Evolutionary conservation across 2,113 vertebrate genomes (phyloP).

Genomic region (Rhinichthys klamathensis): DNA sequence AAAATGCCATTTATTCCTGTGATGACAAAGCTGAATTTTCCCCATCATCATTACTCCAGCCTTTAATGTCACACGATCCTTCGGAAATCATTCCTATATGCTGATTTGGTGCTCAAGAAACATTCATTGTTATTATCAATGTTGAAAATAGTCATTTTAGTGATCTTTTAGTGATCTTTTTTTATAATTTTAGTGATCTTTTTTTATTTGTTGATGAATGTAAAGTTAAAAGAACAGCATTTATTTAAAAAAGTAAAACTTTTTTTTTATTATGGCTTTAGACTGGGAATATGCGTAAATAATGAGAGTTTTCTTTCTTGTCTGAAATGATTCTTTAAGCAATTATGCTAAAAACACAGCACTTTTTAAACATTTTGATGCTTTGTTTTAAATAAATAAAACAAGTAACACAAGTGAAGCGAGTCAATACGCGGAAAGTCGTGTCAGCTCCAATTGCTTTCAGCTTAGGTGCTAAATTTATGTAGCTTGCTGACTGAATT

Average conservation of each 20-base stretch:
- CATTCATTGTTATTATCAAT: not conserved
- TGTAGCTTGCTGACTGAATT: not conserved
- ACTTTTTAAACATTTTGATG: not conserved
- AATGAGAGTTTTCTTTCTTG: not conserved
- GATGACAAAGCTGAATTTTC: not conserved
- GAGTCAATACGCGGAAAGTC: not conserved
- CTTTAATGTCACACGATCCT: not conserved
- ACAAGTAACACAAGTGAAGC: not conserved
- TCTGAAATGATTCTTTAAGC: not conserved
- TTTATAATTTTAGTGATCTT: not conserved
- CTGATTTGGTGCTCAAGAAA: not conserved
- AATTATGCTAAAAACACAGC: not conserved
- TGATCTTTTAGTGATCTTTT: not conserved
- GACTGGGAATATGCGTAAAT: not conserved
- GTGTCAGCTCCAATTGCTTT: conserved; percentile 7
- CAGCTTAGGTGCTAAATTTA: conserved; percentile 24
- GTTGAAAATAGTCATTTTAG: too few relatives aligned
- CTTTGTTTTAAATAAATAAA: not conserved
- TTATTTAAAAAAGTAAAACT: too few relatives aligned
- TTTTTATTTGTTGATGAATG: too few relatives aligned
- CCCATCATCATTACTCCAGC: not conserved
- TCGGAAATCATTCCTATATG: not conserved
- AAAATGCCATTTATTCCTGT: not conserved
- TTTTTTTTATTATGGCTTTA: not conserved
- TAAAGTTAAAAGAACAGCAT: too few relatives aligned